Percentiles rank a stretch among this genome's conserved stretches.
Conservation (phyloP, 2,797 vertebrate genomes). For the Sebastes nivosus region DNA sequence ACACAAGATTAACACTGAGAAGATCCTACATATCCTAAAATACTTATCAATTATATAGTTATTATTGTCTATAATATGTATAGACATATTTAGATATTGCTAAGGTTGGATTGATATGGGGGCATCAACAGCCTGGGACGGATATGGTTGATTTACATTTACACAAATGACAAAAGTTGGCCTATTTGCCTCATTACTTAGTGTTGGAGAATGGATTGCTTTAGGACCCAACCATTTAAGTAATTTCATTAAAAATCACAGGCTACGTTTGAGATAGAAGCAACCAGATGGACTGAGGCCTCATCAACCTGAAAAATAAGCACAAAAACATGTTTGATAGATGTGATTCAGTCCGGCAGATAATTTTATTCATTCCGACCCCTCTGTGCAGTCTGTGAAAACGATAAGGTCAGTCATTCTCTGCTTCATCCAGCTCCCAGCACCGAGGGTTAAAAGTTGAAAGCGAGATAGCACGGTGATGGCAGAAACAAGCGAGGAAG, state of each 20-base stretch:
- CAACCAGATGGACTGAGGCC: not conserved
- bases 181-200: not conserved
- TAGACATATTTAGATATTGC: not conserved
- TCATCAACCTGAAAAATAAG: not conserved
- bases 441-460: conserved; percentile 56
- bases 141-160: not conserved
- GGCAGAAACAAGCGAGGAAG: conserved; percentile 48
- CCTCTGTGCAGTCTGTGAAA: not conserved
- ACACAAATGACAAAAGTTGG: not conserved
- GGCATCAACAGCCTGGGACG: not conserved
- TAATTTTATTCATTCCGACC: not conserved
- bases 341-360: not conserved
- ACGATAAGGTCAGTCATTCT: not conserved
- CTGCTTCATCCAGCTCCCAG: not conserved
- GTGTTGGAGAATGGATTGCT: not conserved
- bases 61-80: not conserved
- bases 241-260: not conserved
- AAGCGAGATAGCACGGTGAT: conserved; percentile 45
- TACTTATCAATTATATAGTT: not conserved
- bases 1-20: not conserved
- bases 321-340: not conserved
- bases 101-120: not conserved
- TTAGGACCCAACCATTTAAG: not conserved
- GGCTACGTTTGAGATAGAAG: not conserved
- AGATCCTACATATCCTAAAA: not conserved